Evolutionary conservation across 2,888 invertebrate genomes (phyloP).

Genomic region (Drosophila mulleri): DNA sequence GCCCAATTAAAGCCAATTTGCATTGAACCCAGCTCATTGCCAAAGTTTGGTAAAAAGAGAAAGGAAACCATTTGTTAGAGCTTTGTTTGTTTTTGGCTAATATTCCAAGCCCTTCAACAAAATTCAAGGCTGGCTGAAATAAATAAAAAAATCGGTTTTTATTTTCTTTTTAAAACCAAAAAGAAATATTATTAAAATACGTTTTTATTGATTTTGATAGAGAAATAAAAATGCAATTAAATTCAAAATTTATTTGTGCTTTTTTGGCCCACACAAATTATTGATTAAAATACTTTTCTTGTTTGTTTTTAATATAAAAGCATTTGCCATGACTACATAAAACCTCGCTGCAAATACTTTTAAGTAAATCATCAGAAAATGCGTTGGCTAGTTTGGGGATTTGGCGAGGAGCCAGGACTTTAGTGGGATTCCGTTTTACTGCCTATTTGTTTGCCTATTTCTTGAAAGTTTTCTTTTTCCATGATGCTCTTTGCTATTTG

Average conservation of each 20-base stretch:
- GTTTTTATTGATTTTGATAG: too few species aligned
- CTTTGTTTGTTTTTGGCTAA: background rate
- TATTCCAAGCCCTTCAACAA: background rate
- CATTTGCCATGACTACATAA: background rate
- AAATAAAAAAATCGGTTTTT: too few species aligned
- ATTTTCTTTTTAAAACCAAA: too few species aligned
- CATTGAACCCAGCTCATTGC: background rate
- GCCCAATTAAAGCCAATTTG: background rate
- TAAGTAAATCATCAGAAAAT: background rate
- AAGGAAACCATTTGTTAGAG: background rate
- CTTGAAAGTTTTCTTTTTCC: constrained; percentile 9
- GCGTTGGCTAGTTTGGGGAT: background rate
- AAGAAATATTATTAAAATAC: too few species aligned
- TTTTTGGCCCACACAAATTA: background rate
- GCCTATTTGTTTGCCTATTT: constrained; percentile 1
- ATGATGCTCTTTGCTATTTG: constrained; percentile 13
- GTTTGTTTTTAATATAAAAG: background rate
- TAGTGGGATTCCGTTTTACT: constrained; percentile 5
- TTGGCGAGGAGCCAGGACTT: background rate
- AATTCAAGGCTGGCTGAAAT: background rate
- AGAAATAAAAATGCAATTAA: background rate
- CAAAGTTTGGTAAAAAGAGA: background rate
- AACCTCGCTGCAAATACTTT: background rate
- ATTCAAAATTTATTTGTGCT: background rate
- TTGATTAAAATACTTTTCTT: background rate